A percentile compares a stretch with the other conserved stretches of the same genome.
These are phyloP conservation scores for Aepyceros melampus DNA, from an alignment of 2,113 vertebrate genomes.

Conservation along the genomic window DNA sequence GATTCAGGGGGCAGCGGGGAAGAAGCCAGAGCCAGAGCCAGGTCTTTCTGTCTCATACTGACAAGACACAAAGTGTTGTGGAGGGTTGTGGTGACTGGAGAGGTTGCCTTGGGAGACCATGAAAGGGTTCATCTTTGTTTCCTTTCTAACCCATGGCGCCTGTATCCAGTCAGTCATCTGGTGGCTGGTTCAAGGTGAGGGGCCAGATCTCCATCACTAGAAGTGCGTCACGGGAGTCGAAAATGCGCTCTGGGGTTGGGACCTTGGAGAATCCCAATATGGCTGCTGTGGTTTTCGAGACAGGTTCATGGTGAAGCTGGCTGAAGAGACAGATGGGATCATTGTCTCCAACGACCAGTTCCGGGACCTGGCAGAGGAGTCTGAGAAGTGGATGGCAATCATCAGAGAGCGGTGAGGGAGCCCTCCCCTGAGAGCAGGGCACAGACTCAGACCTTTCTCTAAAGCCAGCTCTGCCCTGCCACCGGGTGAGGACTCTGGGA, in stretches of 20 bases:
- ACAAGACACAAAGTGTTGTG: not conserved
- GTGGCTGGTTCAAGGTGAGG: not conserved
- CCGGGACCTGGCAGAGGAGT: slow-evolving; percentile 89
- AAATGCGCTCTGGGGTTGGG: not conserved
- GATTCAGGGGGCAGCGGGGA: not conserved
- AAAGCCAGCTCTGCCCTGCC: slow-evolving; percentile 38
- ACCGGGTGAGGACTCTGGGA: slow-evolving; percentile 9
- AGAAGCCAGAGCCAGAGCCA: not conserved
- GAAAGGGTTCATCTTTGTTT: not conserved
- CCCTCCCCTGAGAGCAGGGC: slow-evolving; percentile 28
- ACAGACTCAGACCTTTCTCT: slow-evolving; percentile 29
- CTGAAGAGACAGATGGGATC: slow-evolving; percentile 86
- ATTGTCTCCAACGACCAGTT: slow-evolving; percentile 94
- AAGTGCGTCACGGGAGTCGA: not conserved
- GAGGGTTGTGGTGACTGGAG: not conserved
- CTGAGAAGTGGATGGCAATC: slow-evolving; percentile 85
- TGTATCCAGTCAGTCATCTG: not conserved
- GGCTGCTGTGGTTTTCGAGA: slow-evolving; percentile 28
- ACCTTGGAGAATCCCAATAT: not conserved
- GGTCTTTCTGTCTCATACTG: not conserved
- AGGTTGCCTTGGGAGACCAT: not conserved
- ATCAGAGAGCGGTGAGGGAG: slow-evolving; percentile 88
- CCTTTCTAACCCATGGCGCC: not conserved
- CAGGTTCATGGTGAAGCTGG: slow-evolving; percentile 89
- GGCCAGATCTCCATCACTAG: not conserved